Evolutionary conservation across 2,113 vertebrate species (phyloP).

Genomic region (Nesogale talazaci): DNA sequence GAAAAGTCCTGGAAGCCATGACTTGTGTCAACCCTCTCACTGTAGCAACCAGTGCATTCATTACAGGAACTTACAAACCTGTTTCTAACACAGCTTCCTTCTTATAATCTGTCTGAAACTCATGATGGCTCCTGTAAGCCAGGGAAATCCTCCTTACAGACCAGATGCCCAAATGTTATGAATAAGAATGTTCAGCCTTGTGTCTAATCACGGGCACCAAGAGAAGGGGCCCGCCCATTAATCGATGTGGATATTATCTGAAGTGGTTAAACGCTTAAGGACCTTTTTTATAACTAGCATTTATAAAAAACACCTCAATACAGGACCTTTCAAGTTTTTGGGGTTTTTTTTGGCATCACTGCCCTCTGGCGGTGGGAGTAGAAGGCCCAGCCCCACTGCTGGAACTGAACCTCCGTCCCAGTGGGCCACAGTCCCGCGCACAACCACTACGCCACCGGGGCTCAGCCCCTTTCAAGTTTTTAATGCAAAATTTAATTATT

Average conservation of each 20-base stretch:
- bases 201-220: not conserved
- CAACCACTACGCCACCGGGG: too few relatives aligned
- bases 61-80: not conserved
- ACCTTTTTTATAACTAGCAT: constrained; percentile 11
- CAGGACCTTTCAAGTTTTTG: too few relatives aligned
- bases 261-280: not conserved
- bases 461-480: too few relatives aligned
- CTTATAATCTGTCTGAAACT: not conserved
- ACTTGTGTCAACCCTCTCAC: not conserved
- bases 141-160: not conserved
- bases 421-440: too few relatives aligned
- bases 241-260: not conserved
- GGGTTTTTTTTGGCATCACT: too few relatives aligned
- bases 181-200: not conserved
- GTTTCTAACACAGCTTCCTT: constrained; percentile 11
- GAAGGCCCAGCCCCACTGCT: too few relatives aligned
- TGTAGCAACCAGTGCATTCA: not conserved
- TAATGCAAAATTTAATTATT: too few relatives aligned
- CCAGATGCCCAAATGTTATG: not conserved
- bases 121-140: constrained; percentile 2
- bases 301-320: constrained; percentile 1
- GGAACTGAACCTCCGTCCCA: too few relatives aligned
- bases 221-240: not conserved
- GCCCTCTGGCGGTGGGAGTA: too few relatives aligned
- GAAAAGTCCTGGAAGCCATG: too few relatives aligned